Percentiles rank a stretch among this genome's conserved stretches.
Conservation (phyloP, 2,888 invertebrate genomes). For the Leptarthrus brevirostris region DNA sequence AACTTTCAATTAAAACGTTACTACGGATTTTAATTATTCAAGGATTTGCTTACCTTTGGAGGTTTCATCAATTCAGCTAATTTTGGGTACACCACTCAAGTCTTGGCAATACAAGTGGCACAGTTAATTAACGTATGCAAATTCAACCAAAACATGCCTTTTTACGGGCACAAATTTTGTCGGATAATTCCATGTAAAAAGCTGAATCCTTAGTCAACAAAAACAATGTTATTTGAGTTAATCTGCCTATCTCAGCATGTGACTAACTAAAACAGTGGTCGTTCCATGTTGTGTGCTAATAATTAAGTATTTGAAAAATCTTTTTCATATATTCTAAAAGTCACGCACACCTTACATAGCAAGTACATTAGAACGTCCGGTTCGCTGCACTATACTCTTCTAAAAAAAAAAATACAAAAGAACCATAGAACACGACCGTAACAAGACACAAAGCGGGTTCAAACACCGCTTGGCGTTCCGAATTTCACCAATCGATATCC, state of each 20-base stretch:
- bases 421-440: background rate
- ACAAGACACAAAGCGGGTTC: background rate
- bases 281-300: background rate
- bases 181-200: background rate
- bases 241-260: background rate
- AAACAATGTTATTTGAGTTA: background rate
- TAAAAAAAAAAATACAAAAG: too few relatives aligned
- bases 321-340: background rate
- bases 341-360: background rate
- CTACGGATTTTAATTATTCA: background rate
- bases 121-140: constrained; percentile 25
- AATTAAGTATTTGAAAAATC: background rate
- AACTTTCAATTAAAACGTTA: constrained; percentile 1
- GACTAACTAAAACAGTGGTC: too few relatives aligned
- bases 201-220: background rate
- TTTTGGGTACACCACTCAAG: background rate
- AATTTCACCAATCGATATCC: background rate
- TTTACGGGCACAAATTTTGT: constrained; percentile 1
- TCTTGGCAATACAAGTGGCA: background rate
- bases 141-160: constrained; percentile 20
- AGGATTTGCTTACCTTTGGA: background rate
- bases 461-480: background rate
- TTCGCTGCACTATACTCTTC: too few relatives aligned
- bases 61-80: background rate
- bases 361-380: too few relatives aligned